phyloP scores from a whole-genome alignment of 2,888 invertebrate species.

The Cylloceria caligata region DNA sequence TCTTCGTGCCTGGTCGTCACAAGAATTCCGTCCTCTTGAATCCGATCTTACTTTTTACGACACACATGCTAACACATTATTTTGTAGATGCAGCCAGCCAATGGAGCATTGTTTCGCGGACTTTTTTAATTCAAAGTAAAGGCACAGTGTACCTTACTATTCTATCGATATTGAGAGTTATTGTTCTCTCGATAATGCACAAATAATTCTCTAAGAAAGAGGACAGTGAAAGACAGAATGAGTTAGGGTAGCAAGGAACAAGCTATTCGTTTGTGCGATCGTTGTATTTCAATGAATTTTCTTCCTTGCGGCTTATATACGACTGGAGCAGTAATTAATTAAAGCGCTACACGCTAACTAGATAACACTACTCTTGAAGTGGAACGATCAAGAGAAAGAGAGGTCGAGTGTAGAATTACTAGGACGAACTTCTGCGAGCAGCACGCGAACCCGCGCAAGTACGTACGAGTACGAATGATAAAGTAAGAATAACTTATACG shows the following conservation, averaged over 20 bases:
- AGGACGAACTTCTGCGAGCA: constrained; percentile 52
- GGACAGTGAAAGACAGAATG: neutral
- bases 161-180: neutral
- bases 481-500: constrained; percentile 63
- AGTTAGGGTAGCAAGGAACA: constrained; percentile 3
- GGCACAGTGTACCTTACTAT: neutral
- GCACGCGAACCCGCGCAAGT: constrained; percentile 56
- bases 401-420: constrained; percentile 40
- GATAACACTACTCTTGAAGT: constrained; percentile 57
- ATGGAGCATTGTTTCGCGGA: no score
- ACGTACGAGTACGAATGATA: constrained; percentile 58
- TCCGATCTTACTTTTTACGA: no score
- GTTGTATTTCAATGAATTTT: constrained; percentile 47
- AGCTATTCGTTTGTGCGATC: constrained; percentile 24
- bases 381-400: constrained; percentile 21
- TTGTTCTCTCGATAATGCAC: no score
- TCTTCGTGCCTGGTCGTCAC: no score
- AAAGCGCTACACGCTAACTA: constrained; percentile 61
- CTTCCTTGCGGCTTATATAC: constrained; percentile 58
- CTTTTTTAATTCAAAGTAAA: no score
- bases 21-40: no score
- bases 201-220: neutral
- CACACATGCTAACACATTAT: no score
- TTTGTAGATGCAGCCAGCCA: no score
- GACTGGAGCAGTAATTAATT: constrained; percentile 51